These are phyloP conservation scores for Clostera curtula DNA, from an alignment of 2,888 invertebrate species.

Conservation along the genomic window DNA sequence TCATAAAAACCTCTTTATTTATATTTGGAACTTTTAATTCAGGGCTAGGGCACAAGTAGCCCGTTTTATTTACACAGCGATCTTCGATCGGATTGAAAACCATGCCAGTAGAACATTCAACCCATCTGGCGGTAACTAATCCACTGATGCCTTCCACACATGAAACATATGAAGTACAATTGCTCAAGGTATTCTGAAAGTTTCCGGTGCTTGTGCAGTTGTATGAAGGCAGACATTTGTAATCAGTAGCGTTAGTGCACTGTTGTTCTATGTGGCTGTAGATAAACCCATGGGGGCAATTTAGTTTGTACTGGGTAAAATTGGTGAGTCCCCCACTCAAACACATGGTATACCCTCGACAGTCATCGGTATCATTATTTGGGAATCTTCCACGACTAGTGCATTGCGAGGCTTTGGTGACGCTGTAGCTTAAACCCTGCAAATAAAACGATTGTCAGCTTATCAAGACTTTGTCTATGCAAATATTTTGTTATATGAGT, in stretches of 20 bases:
- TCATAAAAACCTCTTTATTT: background rate
- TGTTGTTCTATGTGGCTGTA: slow-evolving; percentile 50
- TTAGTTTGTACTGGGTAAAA: slow-evolving; percentile 45
- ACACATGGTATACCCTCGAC: slow-evolving; percentile 58
- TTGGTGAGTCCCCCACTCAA: slow-evolving; percentile 31
- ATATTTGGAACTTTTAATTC: slow-evolving; percentile 4
- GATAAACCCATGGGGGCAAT: slow-evolving; percentile 46
- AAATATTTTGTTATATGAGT: slow-evolving; percentile 18
- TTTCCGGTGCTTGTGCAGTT: slow-evolving; percentile 39
- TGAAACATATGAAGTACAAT: slow-evolving; percentile 41
- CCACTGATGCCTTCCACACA: slow-evolving; percentile 41
- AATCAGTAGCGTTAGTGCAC: slow-evolving; percentile 52
- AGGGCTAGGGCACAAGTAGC: slow-evolving; percentile 25
- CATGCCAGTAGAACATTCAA: slow-evolving; percentile 35
- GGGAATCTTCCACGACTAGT: slow-evolving; percentile 47
- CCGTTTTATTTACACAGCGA: slow-evolving; percentile 35
- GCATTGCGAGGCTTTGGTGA: slow-evolving; percentile 35
- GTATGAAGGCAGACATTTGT: slow-evolving; percentile 40
- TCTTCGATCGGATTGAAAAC: slow-evolving; percentile 30
- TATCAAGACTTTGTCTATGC: slow-evolving; percentile 15
- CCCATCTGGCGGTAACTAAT: slow-evolving; percentile 40
- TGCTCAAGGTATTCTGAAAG: too few relatives aligned
- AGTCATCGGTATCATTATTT: slow-evolving; percentile 40
- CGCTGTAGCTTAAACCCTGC: slow-evolving; percentile 40
- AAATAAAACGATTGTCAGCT: slow-evolving; percentile 25